Evolutionary conservation across 2,113 vertebrate species (phyloP).

Genomic region (Clarias batrachus): DNA sequence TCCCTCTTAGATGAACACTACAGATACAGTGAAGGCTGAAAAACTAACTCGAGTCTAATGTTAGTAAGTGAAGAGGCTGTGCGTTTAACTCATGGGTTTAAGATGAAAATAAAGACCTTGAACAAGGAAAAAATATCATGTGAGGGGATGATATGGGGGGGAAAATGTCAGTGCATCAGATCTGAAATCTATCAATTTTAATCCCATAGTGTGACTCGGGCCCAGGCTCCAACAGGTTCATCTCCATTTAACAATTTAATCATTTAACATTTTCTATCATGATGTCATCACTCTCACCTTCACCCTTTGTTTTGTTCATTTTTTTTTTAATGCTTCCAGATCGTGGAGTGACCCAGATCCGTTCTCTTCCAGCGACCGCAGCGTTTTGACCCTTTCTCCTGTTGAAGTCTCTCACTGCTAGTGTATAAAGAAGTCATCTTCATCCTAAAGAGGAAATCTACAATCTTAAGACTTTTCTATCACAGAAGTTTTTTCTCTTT

Average conservation of each 20-base stretch:
- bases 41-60: background rate
- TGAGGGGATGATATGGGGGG: background rate
- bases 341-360: constrained; percentile 89
- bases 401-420: constrained; percentile 87
- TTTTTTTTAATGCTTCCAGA: constrained; percentile 85
- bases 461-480: background rate
- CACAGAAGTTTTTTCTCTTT: constrained; percentile 22
- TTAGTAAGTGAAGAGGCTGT: background rate
- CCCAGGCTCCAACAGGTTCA: background rate
- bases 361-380: constrained; percentile 90
- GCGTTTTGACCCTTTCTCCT: constrained; percentile 92
- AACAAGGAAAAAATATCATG: background rate
- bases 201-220: background rate
- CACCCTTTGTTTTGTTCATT: background rate
- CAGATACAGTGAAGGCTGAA: background rate
- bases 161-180: background rate
- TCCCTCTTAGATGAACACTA: too few relatives aligned
- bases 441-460: constrained; percentile 14
- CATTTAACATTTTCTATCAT: background rate
- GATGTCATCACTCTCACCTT: constrained; percentile 1
- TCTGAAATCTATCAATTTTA: background rate
- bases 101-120: background rate
- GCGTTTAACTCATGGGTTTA: background rate
- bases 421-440: constrained; percentile 43
- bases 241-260: background rate